Base-by-base conservation (phyloP, 1,140 invertebrate genomes). In the Ptiloglossa arizonensis region DNA sequence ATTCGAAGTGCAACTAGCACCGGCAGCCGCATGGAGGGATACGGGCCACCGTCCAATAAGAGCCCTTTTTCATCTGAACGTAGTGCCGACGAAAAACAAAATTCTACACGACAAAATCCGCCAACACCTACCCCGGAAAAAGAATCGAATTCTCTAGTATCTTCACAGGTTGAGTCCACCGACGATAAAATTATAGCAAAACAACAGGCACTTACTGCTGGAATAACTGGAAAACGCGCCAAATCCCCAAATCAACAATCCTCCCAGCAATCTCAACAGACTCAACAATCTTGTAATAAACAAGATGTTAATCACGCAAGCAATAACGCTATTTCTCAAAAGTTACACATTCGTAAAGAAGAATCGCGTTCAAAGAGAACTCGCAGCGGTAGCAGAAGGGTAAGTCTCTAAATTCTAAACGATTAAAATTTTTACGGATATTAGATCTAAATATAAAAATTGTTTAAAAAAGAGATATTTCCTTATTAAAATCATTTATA, bases 31-130 rank as follows among this genome's bases (percentile, higher is more conserved):
- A 94, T 96, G 80, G 93, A 95, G 67, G 95, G 95, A 19, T 96
- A 96, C 89, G 96, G 96, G 0, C 96, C 96, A 11, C 96, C 95
- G 2, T 95, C 95, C 64, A 95, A 95, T 27, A 96, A 96, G 80
- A 96, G 95, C 88, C 96, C 96, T 19, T 97, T 97, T 83, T 92
- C 92, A 17, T 88, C 89, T 1, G 89, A 90, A 74, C 84, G 91
- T 48, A 83, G 80, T 19, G 66, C 78, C 3, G 91, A 91, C 5
- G 89, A 91, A 9, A 91, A 92, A 32, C 67, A 79, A 91, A 95
- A 92, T n/a, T 27, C 75, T 1, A 66, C 72, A 2, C 82, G 80
- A 50, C 88, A 91, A 17, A 89, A 87, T 71, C 80, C 88, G 6
- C 54, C 87, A 2, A 85, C 87, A 0, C 73, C 89, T 0, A 86